Evolutionary conservation across 2,888 invertebrate genomes (phyloP).

Genomic region (Dynastes grantii): DNA sequence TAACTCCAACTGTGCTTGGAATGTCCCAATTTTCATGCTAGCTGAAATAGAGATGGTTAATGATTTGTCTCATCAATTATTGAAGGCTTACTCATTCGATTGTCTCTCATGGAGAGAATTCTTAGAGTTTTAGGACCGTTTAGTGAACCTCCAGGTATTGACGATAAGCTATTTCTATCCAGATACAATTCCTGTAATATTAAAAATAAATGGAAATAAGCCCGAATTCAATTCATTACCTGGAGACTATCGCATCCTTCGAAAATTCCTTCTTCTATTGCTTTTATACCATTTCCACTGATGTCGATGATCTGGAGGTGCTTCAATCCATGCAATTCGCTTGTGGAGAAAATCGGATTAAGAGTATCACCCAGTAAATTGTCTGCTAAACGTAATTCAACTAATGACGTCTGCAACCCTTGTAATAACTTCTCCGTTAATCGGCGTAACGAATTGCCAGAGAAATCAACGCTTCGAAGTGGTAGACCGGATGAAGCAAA

Average conservation of each 20-base stretch:
- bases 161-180: slow-evolving; percentile 85
- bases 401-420: slow-evolving; percentile 78
- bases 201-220: slow-evolving; percentile 6
- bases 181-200: slow-evolving; percentile 81
- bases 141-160: slow-evolving; percentile 84
- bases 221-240: slow-evolving; percentile 68
- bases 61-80: neutral
- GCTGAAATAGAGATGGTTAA: slow-evolving; percentile 72
- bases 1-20: slow-evolving; percentile 79
- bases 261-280: slow-evolving; percentile 88
- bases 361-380: slow-evolving; percentile 92
- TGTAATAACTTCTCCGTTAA: slow-evolving; percentile 84
- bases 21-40: slow-evolving; percentile 79
- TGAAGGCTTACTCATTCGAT: slow-evolving; percentile 82
- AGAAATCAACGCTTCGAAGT: slow-evolving; percentile 85
- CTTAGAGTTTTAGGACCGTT: slow-evolving; percentile 85
- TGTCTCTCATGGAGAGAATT: slow-evolving; percentile 83
- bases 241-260: slow-evolving; percentile 86
- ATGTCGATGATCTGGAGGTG: slow-evolving; percentile 84
- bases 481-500: slow-evolving; percentile 83
- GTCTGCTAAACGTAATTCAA: slow-evolving; percentile 81
- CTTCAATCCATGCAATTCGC: slow-evolving; percentile 85
- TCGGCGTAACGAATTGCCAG: slow-evolving; percentile 85
- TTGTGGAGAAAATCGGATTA: slow-evolving; percentile 92
- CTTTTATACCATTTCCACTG: slow-evolving; percentile 85